Conservation (phyloP, 2,113 vertebrate species). For the Percina caprodes region DNA sequence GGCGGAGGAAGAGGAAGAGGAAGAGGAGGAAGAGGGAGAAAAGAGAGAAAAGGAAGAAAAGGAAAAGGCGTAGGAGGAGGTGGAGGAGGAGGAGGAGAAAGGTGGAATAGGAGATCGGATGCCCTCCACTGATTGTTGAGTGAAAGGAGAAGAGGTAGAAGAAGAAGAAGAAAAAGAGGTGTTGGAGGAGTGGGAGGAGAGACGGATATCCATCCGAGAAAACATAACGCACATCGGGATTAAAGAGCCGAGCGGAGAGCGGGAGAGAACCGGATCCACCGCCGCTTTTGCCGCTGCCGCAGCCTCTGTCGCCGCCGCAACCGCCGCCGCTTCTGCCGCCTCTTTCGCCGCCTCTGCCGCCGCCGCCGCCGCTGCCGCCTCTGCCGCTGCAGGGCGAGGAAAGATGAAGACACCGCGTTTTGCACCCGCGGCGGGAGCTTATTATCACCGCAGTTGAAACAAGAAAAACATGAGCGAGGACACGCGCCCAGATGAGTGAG, state of each 20-base stretch:
- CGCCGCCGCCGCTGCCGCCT: not conserved
- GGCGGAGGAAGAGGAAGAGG: constrained; percentile 17
- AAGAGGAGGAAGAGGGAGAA: not conserved
- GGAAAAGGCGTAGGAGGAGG: constrained; percentile 12
- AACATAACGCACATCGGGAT: constrained; percentile 18
- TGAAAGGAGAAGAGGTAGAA: constrained; percentile 27
- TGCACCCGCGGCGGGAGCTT: constrained; percentile 83
- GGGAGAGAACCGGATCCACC: constrained; percentile 1
- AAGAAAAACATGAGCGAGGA: constrained; percentile 90
- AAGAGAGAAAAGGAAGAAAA: too few relatives aligned
- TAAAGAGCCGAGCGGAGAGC: constrained; percentile 18
- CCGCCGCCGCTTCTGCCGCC: constrained; percentile 25
- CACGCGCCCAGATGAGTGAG: constrained; percentile 93
- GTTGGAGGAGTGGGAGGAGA: not conserved
- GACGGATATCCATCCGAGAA: constrained; percentile 28
- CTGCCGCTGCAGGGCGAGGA: constrained; percentile 52
- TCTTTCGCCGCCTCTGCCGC: not conserved
- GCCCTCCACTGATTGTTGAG: constrained; percentile 47
- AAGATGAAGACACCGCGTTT: constrained; percentile 87
- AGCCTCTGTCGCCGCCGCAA: constrained; percentile 21
- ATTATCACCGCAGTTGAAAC: constrained; percentile 84
- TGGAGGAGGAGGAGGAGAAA: constrained; percentile 12
- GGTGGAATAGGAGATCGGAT: constrained; percentile 24
- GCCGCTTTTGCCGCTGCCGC: too few relatives aligned
- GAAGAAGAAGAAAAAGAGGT: not conserved